phyloP scores from a whole-genome alignment of 2,113 vertebrate genomes.

The Archocentrus centrarchus region DNA sequence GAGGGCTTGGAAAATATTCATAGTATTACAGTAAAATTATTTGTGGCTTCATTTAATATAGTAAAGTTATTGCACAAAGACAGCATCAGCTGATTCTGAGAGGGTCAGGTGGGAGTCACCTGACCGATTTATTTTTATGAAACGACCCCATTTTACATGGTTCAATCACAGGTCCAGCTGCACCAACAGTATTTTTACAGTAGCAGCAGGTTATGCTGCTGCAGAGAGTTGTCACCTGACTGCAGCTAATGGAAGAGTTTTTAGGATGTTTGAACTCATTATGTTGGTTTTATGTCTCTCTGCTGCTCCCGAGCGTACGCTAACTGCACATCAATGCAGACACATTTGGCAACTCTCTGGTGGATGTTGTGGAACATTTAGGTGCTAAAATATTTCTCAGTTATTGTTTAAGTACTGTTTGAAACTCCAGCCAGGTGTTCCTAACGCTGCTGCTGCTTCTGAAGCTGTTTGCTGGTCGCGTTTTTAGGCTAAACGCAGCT shows the following conservation, averaged over 20 bases:
- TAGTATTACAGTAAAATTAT: background rate
- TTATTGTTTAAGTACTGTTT: background rate
- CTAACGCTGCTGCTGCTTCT: no score
- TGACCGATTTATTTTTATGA: background rate
- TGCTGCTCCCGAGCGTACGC: background rate
- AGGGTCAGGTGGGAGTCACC: background rate
- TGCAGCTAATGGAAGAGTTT: background rate
- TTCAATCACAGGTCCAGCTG: background rate
- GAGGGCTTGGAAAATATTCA: background rate
- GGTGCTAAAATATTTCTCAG: background rate
- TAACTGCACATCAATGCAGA: background rate
- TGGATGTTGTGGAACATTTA: background rate
- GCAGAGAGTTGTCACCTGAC: background rate
- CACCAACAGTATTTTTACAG: background rate
- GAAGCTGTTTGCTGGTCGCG: background rate
- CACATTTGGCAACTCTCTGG: background rate
- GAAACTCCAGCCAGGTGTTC: background rate
- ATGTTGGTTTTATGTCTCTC: background rate
- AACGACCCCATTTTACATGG: background rate
- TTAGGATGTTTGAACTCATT: background rate
- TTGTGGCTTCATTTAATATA: background rate
- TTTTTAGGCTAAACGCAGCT: background rate
- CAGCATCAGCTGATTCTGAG: background rate
- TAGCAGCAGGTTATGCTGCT: background rate
- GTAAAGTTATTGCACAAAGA: background rate